Evolutionary conservation across 2,797 vertebrate species (phyloP).

Genomic region (Xiphorhynchus erythropygius): DNA sequence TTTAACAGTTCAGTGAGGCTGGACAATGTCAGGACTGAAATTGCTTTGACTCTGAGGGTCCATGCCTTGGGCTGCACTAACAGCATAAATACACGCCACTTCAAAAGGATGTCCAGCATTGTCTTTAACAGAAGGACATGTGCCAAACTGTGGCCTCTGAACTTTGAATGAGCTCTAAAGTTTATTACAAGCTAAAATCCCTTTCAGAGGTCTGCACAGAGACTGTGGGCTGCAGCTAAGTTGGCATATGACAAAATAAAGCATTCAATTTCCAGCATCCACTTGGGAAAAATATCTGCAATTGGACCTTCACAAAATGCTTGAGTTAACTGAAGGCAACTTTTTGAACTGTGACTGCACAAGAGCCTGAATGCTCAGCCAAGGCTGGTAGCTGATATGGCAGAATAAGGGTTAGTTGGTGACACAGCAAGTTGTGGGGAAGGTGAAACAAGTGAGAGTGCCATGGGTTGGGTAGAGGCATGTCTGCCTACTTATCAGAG

Average conservation of each 20-base stretch:
- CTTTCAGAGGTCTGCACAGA: not conserved
- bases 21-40: not conserved
- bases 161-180: not conserved
- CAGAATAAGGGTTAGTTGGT: not conserved
- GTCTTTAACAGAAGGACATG: not conserved
- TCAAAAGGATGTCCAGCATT: not conserved
- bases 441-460: not conserved
- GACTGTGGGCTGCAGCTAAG: not conserved
- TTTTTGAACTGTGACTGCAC: not conserved
- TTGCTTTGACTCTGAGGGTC: not conserved
- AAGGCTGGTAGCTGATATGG: not conserved
- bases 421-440: not conserved
- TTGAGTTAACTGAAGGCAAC: conserved; percentile 46
- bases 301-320: not conserved
- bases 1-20: not conserved
- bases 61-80: not conserved
- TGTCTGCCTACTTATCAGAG: not conserved
- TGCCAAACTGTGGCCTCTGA: not conserved
- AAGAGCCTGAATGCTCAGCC: not conserved
- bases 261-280: not conserved
- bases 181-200: not conserved
- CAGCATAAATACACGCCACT: not conserved
- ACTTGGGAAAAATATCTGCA: conserved; percentile 6
- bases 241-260: not conserved
- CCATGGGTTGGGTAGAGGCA: not conserved